Base-by-base conservation (phyloP, 92 coral and sea anemone genomes). In the Heteractis magnifica region DNA sequence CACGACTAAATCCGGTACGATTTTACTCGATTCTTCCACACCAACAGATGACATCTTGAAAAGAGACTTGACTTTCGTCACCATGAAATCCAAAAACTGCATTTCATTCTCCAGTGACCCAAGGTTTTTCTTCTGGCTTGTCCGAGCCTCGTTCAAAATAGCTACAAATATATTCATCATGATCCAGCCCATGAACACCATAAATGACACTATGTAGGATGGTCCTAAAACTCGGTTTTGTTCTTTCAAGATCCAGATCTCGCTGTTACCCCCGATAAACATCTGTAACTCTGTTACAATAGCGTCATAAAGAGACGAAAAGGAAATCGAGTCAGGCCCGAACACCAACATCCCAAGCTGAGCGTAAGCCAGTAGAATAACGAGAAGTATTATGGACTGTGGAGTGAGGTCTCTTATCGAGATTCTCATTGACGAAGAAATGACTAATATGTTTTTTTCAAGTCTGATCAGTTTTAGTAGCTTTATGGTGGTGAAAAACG, bases 311-410 rank as follows among this genome's bases (percentile, higher is more conserved):
- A 90, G 48, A 13, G 76, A 81, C 6, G 95, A 89, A 51, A 90
- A 92, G 12, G 86, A 79, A 26, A 78, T 84, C 6, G 80, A 70
- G 26, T 70, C 68, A 3, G 75, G 20, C 12, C 95, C 95, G 76
- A 92, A 92, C 23, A 83, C 87, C 26, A 90, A 56, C 68, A 92
- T 90, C 5, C 93, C 95, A 70, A 74, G 84, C 76, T 87, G 89
- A 4, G 88, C 93, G 75, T 86, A 92, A 50, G 95, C 88, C 3
- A 90, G 75, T n/a, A 90, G 89, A 51, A 87, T 79, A 4, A 92
- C 85, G 1, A 86, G 59, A 70, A 90, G 90, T 13, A 90, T 84
- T 34, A 92, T 16, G 2, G 93, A 75, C 73, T 87, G 85, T 18
- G 93, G 91, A 6, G 77, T 70, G 23, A 92, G 41, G 56, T 55